These are phyloP conservation scores for Candidula unifasciata DNA, from an alignment of 2,888 invertebrate species.

Conservation along the genomic window DNA sequence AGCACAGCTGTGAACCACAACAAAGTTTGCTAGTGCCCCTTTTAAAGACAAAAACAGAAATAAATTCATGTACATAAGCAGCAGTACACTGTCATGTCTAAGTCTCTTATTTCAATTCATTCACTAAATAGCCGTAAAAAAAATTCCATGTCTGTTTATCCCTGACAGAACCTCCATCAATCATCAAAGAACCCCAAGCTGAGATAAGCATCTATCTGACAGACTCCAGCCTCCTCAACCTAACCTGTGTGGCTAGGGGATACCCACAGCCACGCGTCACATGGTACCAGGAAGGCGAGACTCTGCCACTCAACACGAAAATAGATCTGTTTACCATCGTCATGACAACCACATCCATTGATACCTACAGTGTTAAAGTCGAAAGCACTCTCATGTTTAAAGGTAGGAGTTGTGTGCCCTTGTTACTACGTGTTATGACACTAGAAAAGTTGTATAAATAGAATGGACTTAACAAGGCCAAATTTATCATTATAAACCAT, in stretches of 20 bases:
- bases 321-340: conserved; percentile 60
- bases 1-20: too few relatives aligned
- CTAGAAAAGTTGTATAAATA: too few relatives aligned
- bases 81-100: neutral
- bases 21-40: too few relatives aligned
- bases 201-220: conserved; percentile 59
- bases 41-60: too few relatives aligned
- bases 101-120: neutral
- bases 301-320: conserved; percentile 54
- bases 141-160: neutral
- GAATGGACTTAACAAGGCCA: too few relatives aligned
- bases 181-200: conserved; percentile 54
- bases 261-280: conserved; percentile 64
- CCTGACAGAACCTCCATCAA: conserved; percentile 62
- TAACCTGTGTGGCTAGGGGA: conserved; percentile 66
- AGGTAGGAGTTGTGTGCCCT: conserved; percentile 55
- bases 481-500: too few relatives aligned
- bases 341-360: conserved; percentile 50
- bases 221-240: conserved; percentile 55
- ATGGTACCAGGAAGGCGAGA: conserved; percentile 68
- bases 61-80: too few relatives aligned
- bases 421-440: too few relatives aligned
- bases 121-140: neutral
- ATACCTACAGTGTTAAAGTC: conserved; percentile 60
- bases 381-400: conserved; percentile 61